Evolutionary conservation across 2,888 invertebrate genomes (phyloP).

Genomic region (Epistrophe grossulariae): DNA sequence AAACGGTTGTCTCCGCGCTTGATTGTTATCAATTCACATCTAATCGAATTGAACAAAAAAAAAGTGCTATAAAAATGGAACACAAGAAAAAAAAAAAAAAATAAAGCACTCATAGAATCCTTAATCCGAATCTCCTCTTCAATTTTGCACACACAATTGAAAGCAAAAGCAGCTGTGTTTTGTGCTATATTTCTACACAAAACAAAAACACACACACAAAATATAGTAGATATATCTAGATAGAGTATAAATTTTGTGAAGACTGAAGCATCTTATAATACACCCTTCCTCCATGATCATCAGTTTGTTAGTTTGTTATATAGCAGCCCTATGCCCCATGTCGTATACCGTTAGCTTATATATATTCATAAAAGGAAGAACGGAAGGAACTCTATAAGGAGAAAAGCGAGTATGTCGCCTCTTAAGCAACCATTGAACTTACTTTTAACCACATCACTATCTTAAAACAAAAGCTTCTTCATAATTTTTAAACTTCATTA

Average conservation of each 20-base stretch:
- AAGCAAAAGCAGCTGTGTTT: conserved; percentile 30
- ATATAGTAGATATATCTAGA: background rate
- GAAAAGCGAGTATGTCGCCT: conserved; percentile 22
- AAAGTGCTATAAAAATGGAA: conserved; percentile 2
- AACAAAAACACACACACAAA: too few species aligned
- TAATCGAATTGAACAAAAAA: conserved; percentile 46
- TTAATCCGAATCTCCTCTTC: conserved; percentile 53
- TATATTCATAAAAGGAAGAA: conserved; percentile 9
- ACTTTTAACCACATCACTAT: conserved; percentile 45
- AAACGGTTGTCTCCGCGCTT: conserved; percentile 32
- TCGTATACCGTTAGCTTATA: background rate
- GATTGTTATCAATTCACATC: conserved; percentile 60
- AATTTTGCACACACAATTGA: conserved; percentile 53
- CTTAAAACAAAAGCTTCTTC: conserved; percentile 51
- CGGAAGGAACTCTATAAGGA: conserved; percentile 25
- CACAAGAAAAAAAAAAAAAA: background rate
- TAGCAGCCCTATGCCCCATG: background rate
- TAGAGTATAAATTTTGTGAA: background rate
- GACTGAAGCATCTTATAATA: conserved; percentile 23
- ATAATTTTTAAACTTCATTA: conserved; percentile 51
- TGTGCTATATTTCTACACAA: conserved; percentile 20
- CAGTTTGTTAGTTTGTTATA: background rate
- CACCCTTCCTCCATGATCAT: background rate
- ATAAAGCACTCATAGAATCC: conserved; percentile 53
- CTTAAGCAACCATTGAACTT: conserved; percentile 58